Percentiles rank a stretch among this genome's conserved stretches.
Conservation (phyloP, 2,113 vertebrate species). For the Sisor rabdophorus region DNA sequence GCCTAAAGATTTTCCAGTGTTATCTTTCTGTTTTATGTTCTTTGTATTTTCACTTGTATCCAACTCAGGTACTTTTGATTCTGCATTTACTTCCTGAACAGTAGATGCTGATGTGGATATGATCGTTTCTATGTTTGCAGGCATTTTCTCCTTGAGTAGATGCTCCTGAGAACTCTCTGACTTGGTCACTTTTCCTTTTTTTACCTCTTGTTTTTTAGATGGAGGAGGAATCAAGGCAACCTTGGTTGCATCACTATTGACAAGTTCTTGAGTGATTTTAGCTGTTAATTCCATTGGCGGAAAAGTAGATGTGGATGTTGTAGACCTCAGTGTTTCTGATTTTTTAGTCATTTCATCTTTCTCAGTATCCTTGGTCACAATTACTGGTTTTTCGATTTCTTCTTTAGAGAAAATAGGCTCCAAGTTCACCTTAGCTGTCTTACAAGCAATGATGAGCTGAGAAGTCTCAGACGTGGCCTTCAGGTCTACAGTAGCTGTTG, state of each 20-base stretch:
- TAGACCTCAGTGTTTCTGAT: background rate
- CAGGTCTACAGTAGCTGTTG: too few relatives aligned
- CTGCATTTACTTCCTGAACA: background rate
- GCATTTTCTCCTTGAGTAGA: constrained; percentile 27
- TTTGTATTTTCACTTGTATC: background rate
- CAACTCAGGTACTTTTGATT: background rate
- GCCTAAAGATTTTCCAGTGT: background rate
- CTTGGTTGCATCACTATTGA: background rate
- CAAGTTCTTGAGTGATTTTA: constrained; percentile 34
- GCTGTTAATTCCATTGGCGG: background rate
- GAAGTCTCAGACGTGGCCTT: too few relatives aligned
- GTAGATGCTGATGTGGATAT: background rate
- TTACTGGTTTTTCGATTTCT: constrained; percentile 5
- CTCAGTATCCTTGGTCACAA: background rate
- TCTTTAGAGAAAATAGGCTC: background rate
- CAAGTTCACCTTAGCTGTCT: background rate
- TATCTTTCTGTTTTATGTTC: background rate
- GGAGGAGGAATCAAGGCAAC: background rate
- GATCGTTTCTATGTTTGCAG: background rate
- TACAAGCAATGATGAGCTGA: too few relatives aligned
- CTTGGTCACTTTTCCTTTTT: background rate
- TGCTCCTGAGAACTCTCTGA: background rate
- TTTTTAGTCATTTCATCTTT: constrained; percentile 20
- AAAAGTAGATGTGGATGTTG: background rate
- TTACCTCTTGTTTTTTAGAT: constrained; percentile 14